Evolutionary conservation across 1,140 invertebrate genomes (phyloP), one percentile per base, ranked within the genome.

Genomic region (Aphelenchoides besseyi): DNA sequence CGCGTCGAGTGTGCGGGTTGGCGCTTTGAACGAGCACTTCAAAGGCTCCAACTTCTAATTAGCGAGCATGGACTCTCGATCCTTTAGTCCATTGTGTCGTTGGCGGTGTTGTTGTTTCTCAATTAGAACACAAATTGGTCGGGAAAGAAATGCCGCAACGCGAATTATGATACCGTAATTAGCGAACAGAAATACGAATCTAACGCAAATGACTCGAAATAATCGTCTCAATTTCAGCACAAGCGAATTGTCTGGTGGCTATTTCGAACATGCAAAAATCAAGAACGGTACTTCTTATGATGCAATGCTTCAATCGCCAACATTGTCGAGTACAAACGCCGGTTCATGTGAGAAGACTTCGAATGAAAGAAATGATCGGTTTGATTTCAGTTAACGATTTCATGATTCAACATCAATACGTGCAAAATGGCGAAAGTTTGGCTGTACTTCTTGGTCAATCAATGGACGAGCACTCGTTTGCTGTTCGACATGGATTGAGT

Each of bases 261-360:
- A 71, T 36, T 71, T 71, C 12, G 70, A 57, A n/a, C 32, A 68
- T 23, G 5, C 73, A 0, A 55, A 66, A 26, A 33, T 53, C 3
- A 66, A 72, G n/a, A 68, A 69, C 12, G 72, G 52, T 3, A 26
- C 32, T 55, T 28, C 33, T 18, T 75, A 12, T 18, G 30, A 61
- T 23, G 33, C 35, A 28, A 32, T 72, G 63, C 53, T 76, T 35
- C 74, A 76, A 53, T 79, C 77, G 1, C 75, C 77, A 32, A 80
- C 74, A 16, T 63, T 76, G 8, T 76, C 75, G 2, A 62, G 69
- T 2, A 73, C 71, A 30, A 29, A 68, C 52, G 41, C 68, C 29
- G 70, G 70, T 29, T 57, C 61, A 29, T 71, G 70, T 71, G 0
- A 1, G 28, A 8, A 18, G 9, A 2, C 32, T 36, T 53, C 28